These are phyloP conservation scores for fruit fly (Drosophila melanogaster) DNA, from an alignment of 1,140 invertebrate species.

Conservation along the genomic window Release_6_plus_ISO1_MT NC_004354.4:10289501-10290000, in stretches of 20 bases:
- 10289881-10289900: conserved; percentile 25
- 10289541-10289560: not conserved
- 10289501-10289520: no score
- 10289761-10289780: not conserved
- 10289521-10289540: not conserved
- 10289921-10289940: conserved; percentile 34
- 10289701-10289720: not conserved
- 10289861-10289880: conserved; percentile 41
- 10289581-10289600: not conserved
- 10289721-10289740: conserved; percentile 4
- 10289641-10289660: not conserved
- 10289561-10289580: not conserved
- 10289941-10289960: conserved; percentile 37
- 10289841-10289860: conserved; percentile 42
- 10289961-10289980: not conserved
- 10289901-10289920: conserved; percentile 30
- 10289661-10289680: not conserved
- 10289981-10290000: conserved; percentile 29
- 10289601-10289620: not conserved
- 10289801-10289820: conserved; percentile 50
- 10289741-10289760: not conserved
- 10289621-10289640: not conserved
- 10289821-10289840: conserved; percentile 24
- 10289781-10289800: not conserved
- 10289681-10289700: conserved; percentile 5